phyloP scores from a whole-genome alignment of 2,888 invertebrate genomes.

The Zaprionus lineosus region DNA sequence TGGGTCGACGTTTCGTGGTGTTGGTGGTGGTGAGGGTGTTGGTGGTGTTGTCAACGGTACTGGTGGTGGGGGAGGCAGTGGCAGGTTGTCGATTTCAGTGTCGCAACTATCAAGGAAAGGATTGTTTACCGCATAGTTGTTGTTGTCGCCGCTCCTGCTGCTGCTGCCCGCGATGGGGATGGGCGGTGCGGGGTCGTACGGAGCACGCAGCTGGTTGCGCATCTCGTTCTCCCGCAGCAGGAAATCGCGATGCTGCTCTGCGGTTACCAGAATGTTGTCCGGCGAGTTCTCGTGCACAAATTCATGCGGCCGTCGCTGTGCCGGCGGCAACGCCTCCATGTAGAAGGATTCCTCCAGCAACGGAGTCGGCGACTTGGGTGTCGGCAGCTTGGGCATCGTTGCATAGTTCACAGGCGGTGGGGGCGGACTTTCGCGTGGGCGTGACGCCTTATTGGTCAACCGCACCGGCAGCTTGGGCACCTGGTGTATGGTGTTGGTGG shows the following conservation, averaged over 20 bases:
- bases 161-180: constrained; percentile 56
- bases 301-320: constrained; percentile 76
- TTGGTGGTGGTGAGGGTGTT: constrained; percentile 39
- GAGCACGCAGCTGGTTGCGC: constrained; percentile 79
- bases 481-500: constrained; percentile 81
- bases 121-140: constrained; percentile 80
- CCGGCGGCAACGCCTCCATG: constrained; percentile 81
- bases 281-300: constrained; percentile 82
- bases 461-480: constrained; percentile 73
- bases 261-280: constrained; percentile 81
- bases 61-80: constrained; percentile 67
- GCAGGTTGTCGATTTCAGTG: constrained; percentile 75
- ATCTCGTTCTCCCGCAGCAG: constrained; percentile 82
- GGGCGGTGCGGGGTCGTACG: constrained; percentile 72
- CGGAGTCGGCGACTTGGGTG: constrained; percentile 30
- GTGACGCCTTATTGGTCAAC: constrained; percentile 52
- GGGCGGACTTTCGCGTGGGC: constrained; percentile 82
- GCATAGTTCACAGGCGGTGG: constrained; percentile 82
- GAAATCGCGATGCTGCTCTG: constrained; percentile 81
- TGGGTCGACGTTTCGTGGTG: constrained; percentile 15
- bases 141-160: constrained; percentile 31
- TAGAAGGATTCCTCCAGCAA: constrained; percentile 66
- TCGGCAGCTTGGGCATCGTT: constrained; percentile 76
- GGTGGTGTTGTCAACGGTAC: constrained; percentile 25
- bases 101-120: constrained; percentile 79